Evolutionary conservation across 30 jellyfish, hydroid and myxozoan species (phyloP), one percentile per base, ranked within the genome.

Genomic region (Aurelia aurita): DNA sequence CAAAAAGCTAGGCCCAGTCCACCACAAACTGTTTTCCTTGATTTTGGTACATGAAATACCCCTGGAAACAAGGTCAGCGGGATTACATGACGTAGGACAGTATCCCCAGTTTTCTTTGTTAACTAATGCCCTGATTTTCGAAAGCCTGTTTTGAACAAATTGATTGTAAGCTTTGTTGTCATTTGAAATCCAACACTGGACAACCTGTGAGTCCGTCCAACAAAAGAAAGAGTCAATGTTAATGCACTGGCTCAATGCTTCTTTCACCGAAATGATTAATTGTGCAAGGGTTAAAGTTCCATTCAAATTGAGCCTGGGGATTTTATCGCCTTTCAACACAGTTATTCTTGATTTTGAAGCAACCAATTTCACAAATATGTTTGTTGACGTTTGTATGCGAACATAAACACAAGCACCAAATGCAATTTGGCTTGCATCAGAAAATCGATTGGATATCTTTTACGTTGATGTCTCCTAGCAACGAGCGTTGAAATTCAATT

Each of bases 171-270:
- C 73, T 72, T 44, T 47, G 9, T n/a, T 23, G 5, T 46, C 51
- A 3, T 26, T 18, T 23, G 6, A 49, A 15, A 72, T 54, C 85
- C 85, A 72, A 19, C 45, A 44, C 45, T 34, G 74, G 20, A 20
- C 85, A 8, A 72, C 29, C 51, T 72, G 85, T 13, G 53, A 8
- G 51, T 72, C 85, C 3, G 51, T 12, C 85, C 85, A 72, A 46
- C 85, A 72, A 21, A 19, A 47, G 3, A 72, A 9, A 3, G 23
- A 21, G 4, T 72, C 45, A 43, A 54, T 47, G 7, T 72, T 23
- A 19, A 20, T 0, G 23, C 26, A 43, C 4, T 10, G 23, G 3
- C 22, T 28, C 16, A 72, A 75, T 14, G 85, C 72, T 19, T 72
- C 46, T 5, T 14, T 10, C 21, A 72, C 75, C 26, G 72, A 18